A percentile compares a stretch with the other conserved stretches of the same genome.
Conservation (phyloP, 1,140 invertebrate genomes). For the Elymnias hypermnestra region DNA sequence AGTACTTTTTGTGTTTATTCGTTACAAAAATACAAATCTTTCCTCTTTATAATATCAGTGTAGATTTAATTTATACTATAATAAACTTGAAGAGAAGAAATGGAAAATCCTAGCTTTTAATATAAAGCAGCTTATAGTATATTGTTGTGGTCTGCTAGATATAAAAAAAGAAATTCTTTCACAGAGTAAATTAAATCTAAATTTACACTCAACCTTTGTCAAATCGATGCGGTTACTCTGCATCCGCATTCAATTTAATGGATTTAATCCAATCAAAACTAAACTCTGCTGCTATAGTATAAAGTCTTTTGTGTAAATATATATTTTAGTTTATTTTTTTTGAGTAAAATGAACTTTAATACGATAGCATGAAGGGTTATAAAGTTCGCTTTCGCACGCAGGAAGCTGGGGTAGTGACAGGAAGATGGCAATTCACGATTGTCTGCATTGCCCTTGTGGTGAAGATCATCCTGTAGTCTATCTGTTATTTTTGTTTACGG, state of each 20-base stretch:
- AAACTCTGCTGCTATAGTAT: slow-evolving; percentile 11
- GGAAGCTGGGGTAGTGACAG: slow-evolving; percentile 43
- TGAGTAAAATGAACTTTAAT: slow-evolving; percentile 1
- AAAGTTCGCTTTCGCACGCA: slow-evolving; percentile 7
- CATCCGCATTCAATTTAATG: slow-evolving; percentile 18
- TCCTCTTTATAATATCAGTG: too few species aligned
- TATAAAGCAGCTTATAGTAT: not conserved
- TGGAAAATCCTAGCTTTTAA: not conserved
- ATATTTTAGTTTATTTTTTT: not conserved
- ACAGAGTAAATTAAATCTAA: slow-evolving; percentile 13
- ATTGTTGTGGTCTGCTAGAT: not conserved
- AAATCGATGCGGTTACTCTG: slow-evolving; percentile 20
- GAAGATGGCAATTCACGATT: slow-evolving; percentile 37
- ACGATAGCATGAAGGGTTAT: not conserved
- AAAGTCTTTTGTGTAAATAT: slow-evolving; percentile 1
- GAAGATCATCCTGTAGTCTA: slow-evolving; percentile 28
- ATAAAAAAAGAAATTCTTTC: slow-evolving; percentile 8
- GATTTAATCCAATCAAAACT: slow-evolving; percentile 6
- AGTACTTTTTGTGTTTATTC: too few species aligned
- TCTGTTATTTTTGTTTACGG: slow-evolving; percentile 14
- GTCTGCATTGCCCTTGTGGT: slow-evolving; percentile 39
- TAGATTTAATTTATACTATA: too few species aligned
- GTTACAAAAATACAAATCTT: too few species aligned
- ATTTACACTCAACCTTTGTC: slow-evolving; percentile 20
- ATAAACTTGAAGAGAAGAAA: too few species aligned